Base-by-base conservation (phyloP, 2,113 vertebrate species). In the Orientallactaga bullata region DNA sequence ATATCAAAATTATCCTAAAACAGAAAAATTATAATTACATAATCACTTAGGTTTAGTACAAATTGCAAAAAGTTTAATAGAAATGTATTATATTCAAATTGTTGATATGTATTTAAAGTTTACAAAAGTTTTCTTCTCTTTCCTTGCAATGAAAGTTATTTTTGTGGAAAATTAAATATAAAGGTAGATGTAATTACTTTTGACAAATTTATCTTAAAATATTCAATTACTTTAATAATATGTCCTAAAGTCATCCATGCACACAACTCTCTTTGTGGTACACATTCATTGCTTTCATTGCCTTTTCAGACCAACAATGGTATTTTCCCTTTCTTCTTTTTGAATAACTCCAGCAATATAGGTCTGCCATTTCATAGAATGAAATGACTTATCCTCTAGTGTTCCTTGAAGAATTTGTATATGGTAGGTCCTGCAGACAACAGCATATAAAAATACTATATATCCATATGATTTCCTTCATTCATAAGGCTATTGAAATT, bases 201-300 rank as follows among this genome's bases (percentile, higher is more conserved):
- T 85, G 30, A 68, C 42, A 89, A 72, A 66, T 76, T 80, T 32
- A 37, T 60, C 42, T 69, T 55, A 30, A 72, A n/a, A 65, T 32
- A 60, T 73, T 85, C 32, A 88, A 60, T 88, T 47, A 21, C 17
- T 65, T 85, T 77, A 77, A 95, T 72, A 17, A 13, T 76, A 55
- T 24, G 5, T 61, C n/a, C 51, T 60, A 81, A 85, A 60, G 39
- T 63, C 18, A 61, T 37, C 26, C 4, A 76, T 39, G 37, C 7
- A 58, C 16, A 26, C 55, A 11, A 66, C 4, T 32, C 3, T 66
- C 39, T n/a, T 80, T 51, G 21, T n/a, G 15, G 89, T 60, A 55
- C 23, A 63, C 9, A 23, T 12, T 69, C 32, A 58, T 23, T 61
- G 13, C 61, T 87, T 69, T 6, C 74, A 58, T 66, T 61, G 42